These are phyloP conservation scores for Acanthosepion lycidas DNA, from an alignment of 2,888 invertebrate species.

Conservation along the genomic window DNA sequence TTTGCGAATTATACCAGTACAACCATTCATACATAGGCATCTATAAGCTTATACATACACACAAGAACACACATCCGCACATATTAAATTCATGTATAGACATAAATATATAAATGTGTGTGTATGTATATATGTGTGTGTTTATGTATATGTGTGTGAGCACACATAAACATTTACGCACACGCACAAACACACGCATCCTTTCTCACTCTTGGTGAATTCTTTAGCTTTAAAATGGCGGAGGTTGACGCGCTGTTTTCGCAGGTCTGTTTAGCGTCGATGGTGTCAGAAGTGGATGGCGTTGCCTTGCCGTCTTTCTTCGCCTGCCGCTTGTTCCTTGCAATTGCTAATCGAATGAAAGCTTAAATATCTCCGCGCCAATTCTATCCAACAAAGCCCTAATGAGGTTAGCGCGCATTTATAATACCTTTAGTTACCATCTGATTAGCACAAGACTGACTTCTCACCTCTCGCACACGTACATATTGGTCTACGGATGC, in stretches of 20 bases:
- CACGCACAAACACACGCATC: background rate
- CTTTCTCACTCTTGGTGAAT: background rate
- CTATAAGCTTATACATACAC: background rate
- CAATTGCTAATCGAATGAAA: conserved; percentile 33
- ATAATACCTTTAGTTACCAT: background rate
- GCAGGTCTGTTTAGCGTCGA: background rate
- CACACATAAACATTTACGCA: background rate
- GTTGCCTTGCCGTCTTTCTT: background rate
- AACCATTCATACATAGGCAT: background rate
- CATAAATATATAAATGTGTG: too few species aligned
- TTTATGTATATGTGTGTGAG: too few species aligned
- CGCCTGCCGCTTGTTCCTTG: conserved; percentile 1
- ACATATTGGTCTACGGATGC: background rate
- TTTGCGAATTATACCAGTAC: too few species aligned
- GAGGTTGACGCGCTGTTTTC: background rate
- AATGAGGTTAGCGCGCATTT: conserved; percentile 12
- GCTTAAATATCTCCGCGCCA: conserved; percentile 33
- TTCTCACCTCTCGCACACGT: background rate
- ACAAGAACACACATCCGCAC: too few species aligned
- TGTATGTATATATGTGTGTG: too few species aligned
- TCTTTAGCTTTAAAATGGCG: background rate
- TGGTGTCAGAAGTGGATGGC: conserved; percentile 8
- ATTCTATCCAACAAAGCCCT: conserved; percentile 33
- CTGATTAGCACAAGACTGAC: conserved; percentile 11
- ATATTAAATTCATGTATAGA: too few species aligned